A percentile compares a stretch with the other conserved stretches of the same genome.
Conservation (phyloP, 1,140 invertebrate genomes). For the Bombus waltoni region DNA sequence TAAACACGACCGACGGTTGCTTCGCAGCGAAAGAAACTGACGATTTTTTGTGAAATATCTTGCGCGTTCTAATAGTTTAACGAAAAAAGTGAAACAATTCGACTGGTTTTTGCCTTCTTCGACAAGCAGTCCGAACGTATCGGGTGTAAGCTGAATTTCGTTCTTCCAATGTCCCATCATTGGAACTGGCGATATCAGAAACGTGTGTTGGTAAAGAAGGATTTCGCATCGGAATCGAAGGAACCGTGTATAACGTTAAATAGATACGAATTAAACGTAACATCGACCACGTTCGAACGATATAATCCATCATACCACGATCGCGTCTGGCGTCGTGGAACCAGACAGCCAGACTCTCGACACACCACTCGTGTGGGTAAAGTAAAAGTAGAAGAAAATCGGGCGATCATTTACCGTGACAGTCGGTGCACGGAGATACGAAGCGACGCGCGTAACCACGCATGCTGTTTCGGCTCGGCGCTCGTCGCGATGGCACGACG, state of each 20-base stretch:
- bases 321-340: neutral
- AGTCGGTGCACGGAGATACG: neutral
- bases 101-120: neutral
- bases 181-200: neutral
- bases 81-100: neutral
- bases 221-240: neutral
- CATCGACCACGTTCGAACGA: neutral
- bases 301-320: too few relatives aligned
- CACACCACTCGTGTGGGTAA: too few relatives aligned
- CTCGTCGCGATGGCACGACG: constrained; percentile 48
- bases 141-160: too few relatives aligned
- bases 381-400: neutral
- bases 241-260: neutral
- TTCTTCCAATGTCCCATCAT: neutral
- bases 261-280: neutral
- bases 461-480: constrained; percentile 56
- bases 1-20: neutral
- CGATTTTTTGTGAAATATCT: neutral
- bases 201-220: neutral
- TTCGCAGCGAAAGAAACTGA: neutral
- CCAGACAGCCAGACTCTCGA: neutral
- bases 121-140: too few relatives aligned
- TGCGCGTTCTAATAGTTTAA: neutral
- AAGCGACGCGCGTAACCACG: neutral
- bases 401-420: constrained; percentile 15